Evolutionary conservation across 2,797 vertebrate species (phyloP).

Genomic region (Siniperca undulata): DNA sequence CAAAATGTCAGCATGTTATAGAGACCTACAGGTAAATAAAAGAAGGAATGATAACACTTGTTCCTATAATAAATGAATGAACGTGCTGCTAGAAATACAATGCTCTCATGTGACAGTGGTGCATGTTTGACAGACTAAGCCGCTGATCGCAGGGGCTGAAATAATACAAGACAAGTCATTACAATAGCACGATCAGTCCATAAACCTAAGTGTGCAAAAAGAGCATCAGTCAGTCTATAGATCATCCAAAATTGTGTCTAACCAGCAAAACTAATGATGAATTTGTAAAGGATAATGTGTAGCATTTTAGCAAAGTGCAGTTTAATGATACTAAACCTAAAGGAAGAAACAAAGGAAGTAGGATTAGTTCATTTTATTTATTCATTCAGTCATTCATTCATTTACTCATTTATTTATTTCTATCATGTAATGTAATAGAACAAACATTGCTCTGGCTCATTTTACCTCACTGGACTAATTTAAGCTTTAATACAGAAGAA

Average conservation of each 20-base stretch:
- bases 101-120: background rate
- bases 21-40: background rate
- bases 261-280: background rate
- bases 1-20: background rate
- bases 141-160: background rate
- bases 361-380: background rate
- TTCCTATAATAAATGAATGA: background rate
- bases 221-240: background rate
- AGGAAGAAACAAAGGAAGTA: background rate
- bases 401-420: background rate
- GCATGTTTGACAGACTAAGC: background rate
- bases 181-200: constrained; percentile 25
- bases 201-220: constrained; percentile 36
- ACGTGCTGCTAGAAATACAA: background rate
- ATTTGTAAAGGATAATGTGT: background rate
- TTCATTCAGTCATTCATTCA: background rate
- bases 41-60: background rate
- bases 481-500: constrained; percentile 52
- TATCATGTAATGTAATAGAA: background rate
- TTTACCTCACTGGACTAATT: constrained; percentile 52
- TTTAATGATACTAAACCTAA: background rate
- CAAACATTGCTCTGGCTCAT: background rate
- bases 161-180: constrained; percentile 9
- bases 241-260: background rate
- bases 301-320: background rate